Percentiles rank a stretch among this genome's conserved stretches.
phyloP scores from a whole-genome alignment of 2,888 invertebrate genomes.

The Conus canariensis region DNA sequence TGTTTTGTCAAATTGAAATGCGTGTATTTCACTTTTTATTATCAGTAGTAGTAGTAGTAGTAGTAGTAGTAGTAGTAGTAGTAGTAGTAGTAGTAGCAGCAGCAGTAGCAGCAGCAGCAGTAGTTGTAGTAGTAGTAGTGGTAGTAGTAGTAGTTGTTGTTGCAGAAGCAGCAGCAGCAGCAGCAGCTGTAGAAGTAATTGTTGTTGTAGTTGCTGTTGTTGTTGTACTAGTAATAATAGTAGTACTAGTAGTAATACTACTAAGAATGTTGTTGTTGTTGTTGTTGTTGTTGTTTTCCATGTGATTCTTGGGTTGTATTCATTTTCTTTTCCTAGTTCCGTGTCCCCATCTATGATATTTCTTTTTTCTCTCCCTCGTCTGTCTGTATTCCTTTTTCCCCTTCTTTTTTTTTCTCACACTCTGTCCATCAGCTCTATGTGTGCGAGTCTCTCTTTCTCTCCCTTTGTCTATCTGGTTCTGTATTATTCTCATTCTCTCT shows the following conservation, averaged over 20 bases:
- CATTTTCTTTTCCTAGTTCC: not conserved
- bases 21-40: not conserved
- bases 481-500: not conserved
- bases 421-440: not conserved
- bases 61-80: not conserved
- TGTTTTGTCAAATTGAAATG: not conserved
- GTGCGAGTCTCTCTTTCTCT: not conserved
- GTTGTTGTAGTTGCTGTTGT: slow-evolving; percentile 13
- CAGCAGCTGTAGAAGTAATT: slow-evolving; percentile 37
- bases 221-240: not conserved
- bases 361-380: not conserved
- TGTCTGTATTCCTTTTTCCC: not conserved
- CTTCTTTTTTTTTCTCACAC: not conserved
- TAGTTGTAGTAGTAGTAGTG: not conserved
- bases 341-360: not conserved
- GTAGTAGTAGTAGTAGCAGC: not conserved
- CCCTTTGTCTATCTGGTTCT: not conserved
- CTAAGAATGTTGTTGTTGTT: not conserved
- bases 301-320: not conserved
- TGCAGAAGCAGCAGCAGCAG: slow-evolving; percentile 39
- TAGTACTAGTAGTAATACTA: not conserved
- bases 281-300: not conserved
- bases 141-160: not conserved
- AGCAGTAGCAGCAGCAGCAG: slow-evolving; percentile 7
- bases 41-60: not conserved